These are phyloP conservation scores for Ceratotherium simum DNA, from an alignment of 2,113 vertebrate genomes.

Conservation along the genomic window DNA sequence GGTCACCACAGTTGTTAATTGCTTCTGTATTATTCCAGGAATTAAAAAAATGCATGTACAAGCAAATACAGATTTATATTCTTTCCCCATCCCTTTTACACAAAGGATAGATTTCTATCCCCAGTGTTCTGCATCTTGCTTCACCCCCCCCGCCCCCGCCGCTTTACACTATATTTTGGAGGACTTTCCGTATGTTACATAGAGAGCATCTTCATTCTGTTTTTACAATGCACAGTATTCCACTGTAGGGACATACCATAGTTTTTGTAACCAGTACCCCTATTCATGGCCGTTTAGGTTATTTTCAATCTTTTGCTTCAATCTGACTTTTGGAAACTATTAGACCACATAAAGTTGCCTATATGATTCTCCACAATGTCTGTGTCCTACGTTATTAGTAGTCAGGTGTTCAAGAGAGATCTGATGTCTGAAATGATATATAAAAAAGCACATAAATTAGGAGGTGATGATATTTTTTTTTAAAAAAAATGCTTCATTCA, in stretches of 20 bases:
- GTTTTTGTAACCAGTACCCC: neutral
- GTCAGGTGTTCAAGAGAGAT: neutral
- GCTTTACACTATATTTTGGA: neutral
- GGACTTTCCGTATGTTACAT: neutral
- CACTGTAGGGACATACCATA: neutral
- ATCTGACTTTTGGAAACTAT: constrained; percentile 4
- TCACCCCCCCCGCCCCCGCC: neutral
- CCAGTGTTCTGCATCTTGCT: neutral
- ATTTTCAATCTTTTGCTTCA: constrained; percentile 46
- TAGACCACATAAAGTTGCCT: neutral
- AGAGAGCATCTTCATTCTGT: neutral
- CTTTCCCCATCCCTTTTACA: neutral
- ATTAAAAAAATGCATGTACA: neutral
- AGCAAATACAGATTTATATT: constrained; percentile 28
- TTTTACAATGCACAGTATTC: neutral
- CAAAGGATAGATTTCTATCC: constrained; percentile 13
- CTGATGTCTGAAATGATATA: neutral
- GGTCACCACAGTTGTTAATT: neutral
- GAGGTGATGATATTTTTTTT: neutral
- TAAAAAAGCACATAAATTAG: constrained; percentile 14
- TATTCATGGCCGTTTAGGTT: neutral
- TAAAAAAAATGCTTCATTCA: constrained; percentile 32
- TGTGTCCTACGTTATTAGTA: neutral
- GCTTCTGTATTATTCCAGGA: neutral
- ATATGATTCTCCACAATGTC: constrained; percentile 2